These are phyloP conservation scores for Intellagama lesueurii DNA, from an alignment of 2,797 vertebrate genomes.

Conservation along the genomic window DNA sequence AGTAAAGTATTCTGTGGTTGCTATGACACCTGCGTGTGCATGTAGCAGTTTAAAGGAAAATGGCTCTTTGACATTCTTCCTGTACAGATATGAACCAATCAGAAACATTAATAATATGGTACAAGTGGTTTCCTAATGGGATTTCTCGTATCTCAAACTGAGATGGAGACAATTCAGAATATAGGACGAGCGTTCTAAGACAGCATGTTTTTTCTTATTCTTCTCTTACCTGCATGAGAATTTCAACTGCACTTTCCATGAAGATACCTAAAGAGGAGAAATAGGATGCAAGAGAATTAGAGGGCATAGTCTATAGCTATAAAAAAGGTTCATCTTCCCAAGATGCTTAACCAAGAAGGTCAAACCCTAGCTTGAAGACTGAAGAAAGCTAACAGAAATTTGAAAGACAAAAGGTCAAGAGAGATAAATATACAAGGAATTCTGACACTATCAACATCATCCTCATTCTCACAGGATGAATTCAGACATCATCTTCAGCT, in stretches of 20 bases:
- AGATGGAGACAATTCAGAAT: neutral
- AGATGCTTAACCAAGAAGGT: neutral
- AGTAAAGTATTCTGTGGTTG: conserved; percentile 15
- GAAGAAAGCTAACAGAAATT: neutral
- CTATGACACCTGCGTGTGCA: conserved; percentile 24
- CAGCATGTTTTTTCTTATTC: conserved; percentile 9
- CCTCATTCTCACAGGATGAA: neutral
- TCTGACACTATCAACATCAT: neutral
- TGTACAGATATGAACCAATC: neutral
- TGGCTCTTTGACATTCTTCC: conserved; percentile 15
- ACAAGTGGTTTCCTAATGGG: neutral
- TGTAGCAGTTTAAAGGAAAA: conserved; percentile 44
- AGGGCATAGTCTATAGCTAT: neutral
- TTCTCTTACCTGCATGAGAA: conserved; percentile 20
- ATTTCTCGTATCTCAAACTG: neutral
- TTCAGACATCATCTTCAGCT: neutral
- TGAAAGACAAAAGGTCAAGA: neutral
- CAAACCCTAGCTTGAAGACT: neutral
- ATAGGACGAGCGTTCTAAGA: conserved; percentile 9
- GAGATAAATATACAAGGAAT: neutral
- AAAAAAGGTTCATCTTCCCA: neutral
- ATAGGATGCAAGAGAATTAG: neutral
- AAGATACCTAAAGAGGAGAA: conserved; percentile 1
- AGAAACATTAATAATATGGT: neutral
- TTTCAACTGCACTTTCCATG: conserved; percentile 1